phyloP scores from a whole-genome alignment of 2,888 invertebrate species.

The Masnerella sp. region DNA sequence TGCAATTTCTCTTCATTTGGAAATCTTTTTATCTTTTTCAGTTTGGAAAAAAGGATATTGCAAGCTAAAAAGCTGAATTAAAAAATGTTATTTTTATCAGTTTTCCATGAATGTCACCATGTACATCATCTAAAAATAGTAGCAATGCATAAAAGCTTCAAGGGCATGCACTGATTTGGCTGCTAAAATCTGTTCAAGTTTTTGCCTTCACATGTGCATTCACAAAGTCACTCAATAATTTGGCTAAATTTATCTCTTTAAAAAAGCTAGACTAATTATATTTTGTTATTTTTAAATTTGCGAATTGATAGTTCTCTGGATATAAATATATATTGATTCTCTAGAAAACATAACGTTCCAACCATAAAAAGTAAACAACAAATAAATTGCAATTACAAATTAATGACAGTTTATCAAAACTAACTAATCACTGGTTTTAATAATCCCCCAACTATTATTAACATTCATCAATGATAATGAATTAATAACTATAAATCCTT shows the following conservation, averaged over 20 bases:
- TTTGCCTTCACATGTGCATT: not conserved
- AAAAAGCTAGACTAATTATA: not conserved
- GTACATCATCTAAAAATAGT: conserved; percentile 12
- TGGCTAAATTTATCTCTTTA: not conserved
- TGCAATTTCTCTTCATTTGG: too few species aligned
- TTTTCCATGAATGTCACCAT: too few species aligned
- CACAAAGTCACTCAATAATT: not conserved
- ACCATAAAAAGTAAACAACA: not conserved
- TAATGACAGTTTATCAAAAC: not conserved
- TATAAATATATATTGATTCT: not conserved
- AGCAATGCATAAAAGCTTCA: conserved; percentile 1
- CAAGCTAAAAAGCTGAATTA: too few species aligned
- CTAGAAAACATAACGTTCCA: not conserved
- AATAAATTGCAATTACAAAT: not conserved
- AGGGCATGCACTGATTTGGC: not conserved
- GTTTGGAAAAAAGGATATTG: too few species aligned
- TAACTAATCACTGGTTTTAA: too few species aligned
- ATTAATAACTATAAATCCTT: too few species aligned
- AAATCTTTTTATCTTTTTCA: too few species aligned
- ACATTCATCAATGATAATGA: too few species aligned
- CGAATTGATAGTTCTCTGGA: not conserved
- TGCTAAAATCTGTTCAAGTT: conserved; percentile 4
- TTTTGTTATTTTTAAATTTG: not conserved
- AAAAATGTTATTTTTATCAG: too few species aligned
- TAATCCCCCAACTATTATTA: too few species aligned